Evolutionary conservation across 2,113 vertebrate species (phyloP).

Genomic region (Phaethon lepturus): DNA sequence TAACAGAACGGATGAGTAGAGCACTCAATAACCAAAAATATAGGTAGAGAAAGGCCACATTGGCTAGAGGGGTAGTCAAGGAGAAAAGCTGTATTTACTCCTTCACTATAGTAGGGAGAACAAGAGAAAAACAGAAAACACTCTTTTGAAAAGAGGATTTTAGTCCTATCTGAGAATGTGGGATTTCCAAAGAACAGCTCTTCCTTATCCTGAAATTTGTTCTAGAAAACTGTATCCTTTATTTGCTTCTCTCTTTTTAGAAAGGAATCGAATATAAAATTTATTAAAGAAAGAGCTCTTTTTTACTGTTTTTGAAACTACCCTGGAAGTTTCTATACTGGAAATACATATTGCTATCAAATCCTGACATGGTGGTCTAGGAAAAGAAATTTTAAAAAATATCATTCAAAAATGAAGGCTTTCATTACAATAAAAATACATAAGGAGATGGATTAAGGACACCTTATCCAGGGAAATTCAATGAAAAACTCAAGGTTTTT

Average conservation of each 20-base stretch:
- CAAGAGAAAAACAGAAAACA: not conserved
- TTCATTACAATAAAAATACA: not conserved
- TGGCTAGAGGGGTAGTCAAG: not conserved
- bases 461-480: not conserved
- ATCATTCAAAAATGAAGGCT: rapidly evolving
- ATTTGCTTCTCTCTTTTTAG: not conserved
- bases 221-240: not conserved
- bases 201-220: not conserved
- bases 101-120: not conserved
- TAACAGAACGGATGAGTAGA: not conserved
- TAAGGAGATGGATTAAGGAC: not conserved
- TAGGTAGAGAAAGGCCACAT: not conserved
- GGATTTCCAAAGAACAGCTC: not conserved
- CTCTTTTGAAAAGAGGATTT: not conserved
- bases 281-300: not conserved
- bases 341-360: not conserved
- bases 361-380: not conserved
- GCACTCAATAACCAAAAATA: not conserved
- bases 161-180: not conserved
- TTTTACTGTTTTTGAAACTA: not conserved
- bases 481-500: not conserved
- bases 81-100: not conserved
- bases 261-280: not conserved
- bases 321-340: not conserved
- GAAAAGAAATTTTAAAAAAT: not conserved